A percentile compares a stretch with the other conserved stretches of the same genome.
These are phyloP conservation scores for Ochropleura leucogaster DNA, from an alignment of 2,888 invertebrate genomes.

Conservation along the genomic window DNA sequence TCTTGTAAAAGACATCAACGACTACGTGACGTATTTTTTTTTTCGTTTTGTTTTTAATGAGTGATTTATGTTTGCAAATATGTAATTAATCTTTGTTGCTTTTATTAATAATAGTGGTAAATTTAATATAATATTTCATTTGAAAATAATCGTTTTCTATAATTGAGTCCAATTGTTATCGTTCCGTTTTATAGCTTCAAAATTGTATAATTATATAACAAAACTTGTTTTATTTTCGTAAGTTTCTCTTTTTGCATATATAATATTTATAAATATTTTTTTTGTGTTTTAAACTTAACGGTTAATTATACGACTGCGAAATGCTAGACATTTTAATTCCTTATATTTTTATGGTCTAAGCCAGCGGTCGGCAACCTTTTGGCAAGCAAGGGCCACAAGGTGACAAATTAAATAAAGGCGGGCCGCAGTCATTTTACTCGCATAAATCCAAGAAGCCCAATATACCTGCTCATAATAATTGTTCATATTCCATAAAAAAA, in stretches of 20 bases:
- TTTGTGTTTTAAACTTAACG: background rate
- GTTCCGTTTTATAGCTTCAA: background rate
- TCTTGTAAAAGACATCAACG: slow-evolving; percentile 80
- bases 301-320: slow-evolving; percentile 1
- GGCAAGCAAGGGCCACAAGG: too few species aligned
- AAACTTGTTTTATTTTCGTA: slow-evolving; percentile 7
- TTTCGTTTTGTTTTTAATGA: background rate
- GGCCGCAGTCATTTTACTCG: too few species aligned
- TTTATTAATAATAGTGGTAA: background rate
- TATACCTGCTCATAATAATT: too few species aligned
- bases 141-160: background rate
- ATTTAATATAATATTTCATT: background rate
- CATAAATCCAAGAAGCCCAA: too few species aligned
- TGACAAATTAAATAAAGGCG: too few species aligned
- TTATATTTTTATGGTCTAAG: slow-evolving; percentile 18
- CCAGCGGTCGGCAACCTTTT: too few species aligned
- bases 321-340: background rate
- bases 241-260: slow-evolving; percentile 32
- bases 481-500: too few species aligned
- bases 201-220: slow-evolving; percentile 8
- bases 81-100: background rate
- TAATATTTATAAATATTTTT: background rate
- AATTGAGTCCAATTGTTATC: slow-evolving; percentile 10
- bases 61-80: background rate
- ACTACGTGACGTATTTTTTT: slow-evolving; percentile 34